A percentile compares a stretch with the other conserved stretches of the same genome.
phyloP scores from a whole-genome alignment of 2,888 invertebrate species.

The Saturnia japonica region DNA sequence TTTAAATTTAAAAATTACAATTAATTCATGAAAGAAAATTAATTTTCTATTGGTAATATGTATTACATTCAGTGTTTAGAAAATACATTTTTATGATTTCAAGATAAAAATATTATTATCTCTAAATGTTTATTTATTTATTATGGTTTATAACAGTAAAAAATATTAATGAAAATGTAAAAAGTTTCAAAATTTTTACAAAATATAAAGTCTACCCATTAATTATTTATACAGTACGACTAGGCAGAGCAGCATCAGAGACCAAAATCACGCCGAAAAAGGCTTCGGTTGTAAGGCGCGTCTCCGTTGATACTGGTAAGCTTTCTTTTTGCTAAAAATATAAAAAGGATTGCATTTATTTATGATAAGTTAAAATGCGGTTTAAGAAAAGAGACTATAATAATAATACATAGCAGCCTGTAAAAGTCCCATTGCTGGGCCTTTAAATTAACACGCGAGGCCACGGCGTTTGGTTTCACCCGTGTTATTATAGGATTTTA shows the following conservation, averaged over 20 bases:
- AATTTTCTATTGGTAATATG: no score
- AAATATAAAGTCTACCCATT: background rate
- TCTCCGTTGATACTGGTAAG: conserved; percentile 66
- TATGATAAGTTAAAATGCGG: no score
- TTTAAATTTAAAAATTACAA: no score
- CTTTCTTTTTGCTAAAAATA: conserved; percentile 15
- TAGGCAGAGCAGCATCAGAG: conserved; percentile 64
- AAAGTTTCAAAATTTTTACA: background rate
- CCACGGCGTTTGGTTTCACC: no score
- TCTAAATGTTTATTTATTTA: background rate
- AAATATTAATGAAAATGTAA: background rate
- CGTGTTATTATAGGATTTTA: no score
- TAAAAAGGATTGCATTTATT: background rate
- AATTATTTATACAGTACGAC: conserved; percentile 46
- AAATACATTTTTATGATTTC: no score
- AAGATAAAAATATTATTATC: background rate
- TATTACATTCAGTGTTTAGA: no score
- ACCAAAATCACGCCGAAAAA: conserved; percentile 50
- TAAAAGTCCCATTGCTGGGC: no score
- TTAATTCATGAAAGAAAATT: no score
- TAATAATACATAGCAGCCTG: no score
- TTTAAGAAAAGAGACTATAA: no score
- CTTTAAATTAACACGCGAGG: no score
- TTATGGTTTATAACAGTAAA: background rate
- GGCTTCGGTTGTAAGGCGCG: conserved; percentile 55